These are phyloP conservation scores for Chorisops tibialis DNA, from an alignment of 2,888 invertebrate genomes.

Conservation along the genomic window DNA sequence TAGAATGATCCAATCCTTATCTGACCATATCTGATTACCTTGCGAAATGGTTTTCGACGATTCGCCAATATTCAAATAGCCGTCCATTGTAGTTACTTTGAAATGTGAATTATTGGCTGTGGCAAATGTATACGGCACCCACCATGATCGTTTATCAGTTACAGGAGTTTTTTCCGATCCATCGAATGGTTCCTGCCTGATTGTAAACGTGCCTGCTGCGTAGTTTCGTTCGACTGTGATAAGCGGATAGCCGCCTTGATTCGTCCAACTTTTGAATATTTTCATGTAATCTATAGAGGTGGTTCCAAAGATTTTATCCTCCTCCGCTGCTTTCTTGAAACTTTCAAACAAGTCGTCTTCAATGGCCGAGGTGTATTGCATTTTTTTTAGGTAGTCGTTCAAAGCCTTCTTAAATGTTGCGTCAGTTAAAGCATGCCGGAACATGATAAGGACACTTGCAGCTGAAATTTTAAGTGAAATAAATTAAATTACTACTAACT, in stretches of 20 bases:
- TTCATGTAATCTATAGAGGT: conserved; percentile 14
- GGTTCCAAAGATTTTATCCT: conserved; percentile 33
- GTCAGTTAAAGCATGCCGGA: conserved; percentile 53
- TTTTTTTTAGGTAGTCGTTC: conserved; percentile 4
- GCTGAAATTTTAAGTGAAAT: conserved; percentile 53
- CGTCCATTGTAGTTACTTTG: conserved; percentile 5
- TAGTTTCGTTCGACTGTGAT: conserved; percentile 13
- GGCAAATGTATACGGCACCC: conserved; percentile 32
- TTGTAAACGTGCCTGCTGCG: background rate
- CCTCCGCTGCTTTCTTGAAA: conserved; percentile 39
- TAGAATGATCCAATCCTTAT: conserved; percentile 52
- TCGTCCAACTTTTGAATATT: background rate
- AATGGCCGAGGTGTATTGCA: conserved; percentile 31
- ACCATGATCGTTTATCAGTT: conserved; percentile 20
- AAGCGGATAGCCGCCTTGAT: conserved; percentile 17
- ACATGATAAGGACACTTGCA: conserved; percentile 61
- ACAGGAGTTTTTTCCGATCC: background rate
- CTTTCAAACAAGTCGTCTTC: conserved; percentile 36
- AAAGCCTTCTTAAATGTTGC: conserved; percentile 5
- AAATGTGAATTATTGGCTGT: conserved; percentile 24
- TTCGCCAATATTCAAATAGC: conserved; percentile 17
- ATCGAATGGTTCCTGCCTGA: conserved; percentile 10
- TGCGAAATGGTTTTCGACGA: background rate
- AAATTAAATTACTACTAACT: background rate
- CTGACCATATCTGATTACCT: background rate